phyloP scores from a whole-genome alignment of 2,888 invertebrate species.

The Watsonalla binaria region DNA sequence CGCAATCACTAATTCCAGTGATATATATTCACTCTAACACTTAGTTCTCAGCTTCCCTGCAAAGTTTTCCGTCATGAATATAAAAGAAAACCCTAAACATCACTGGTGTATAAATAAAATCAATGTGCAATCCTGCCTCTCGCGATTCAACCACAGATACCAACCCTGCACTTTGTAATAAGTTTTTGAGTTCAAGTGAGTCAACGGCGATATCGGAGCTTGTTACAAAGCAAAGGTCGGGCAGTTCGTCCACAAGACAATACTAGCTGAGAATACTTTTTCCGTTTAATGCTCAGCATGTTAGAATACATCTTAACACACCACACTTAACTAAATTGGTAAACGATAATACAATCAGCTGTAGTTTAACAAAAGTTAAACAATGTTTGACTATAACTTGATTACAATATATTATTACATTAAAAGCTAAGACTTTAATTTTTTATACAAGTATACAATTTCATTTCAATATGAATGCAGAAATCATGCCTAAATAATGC shows the following conservation, averaged over 20 bases:
- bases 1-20: slow-evolving; percentile 72
- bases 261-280: slow-evolving; percentile 73
- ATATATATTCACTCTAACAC: slow-evolving; percentile 68
- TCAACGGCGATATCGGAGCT: slow-evolving; percentile 49
- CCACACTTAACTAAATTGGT: slow-evolving; percentile 53
- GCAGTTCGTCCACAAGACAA: slow-evolving; percentile 74
- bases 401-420: slow-evolving; percentile 53
- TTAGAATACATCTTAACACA: slow-evolving; percentile 59
- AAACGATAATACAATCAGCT: slow-evolving; percentile 34
- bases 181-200: slow-evolving; percentile 50
- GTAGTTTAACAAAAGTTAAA: slow-evolving; percentile 47
- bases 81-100: slow-evolving; percentile 67
- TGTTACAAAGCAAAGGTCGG: slow-evolving; percentile 74
- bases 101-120: slow-evolving; percentile 56
- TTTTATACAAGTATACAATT: slow-evolving; percentile 55
- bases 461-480: slow-evolving; percentile 64
- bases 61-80: slow-evolving; percentile 73
- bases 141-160: slow-evolving; percentile 41
- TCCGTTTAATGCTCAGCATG: slow-evolving; percentile 79
- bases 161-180: slow-evolving; percentile 71
- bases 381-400: slow-evolving; percentile 49
- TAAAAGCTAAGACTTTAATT: slow-evolving; percentile 68
- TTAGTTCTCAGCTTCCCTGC: slow-evolving; percentile 77
- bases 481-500: slow-evolving; percentile 76
- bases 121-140: slow-evolving; percentile 59